Conservation (phyloP, 2,888 invertebrate genomes). For the Metacarcinus magister region DNA sequence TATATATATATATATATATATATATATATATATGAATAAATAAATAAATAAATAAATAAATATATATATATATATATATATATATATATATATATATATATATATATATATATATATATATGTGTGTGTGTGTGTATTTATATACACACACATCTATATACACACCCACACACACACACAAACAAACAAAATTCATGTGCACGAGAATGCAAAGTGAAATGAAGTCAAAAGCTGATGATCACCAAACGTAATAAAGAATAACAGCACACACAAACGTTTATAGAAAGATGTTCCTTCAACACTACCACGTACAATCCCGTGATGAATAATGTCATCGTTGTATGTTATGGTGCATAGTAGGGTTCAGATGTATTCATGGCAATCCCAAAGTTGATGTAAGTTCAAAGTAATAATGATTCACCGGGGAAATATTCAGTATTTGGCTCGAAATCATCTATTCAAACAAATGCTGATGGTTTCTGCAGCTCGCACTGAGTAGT, state of each 20-base stretch:
- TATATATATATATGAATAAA: too few relatives aligned
- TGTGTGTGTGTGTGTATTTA: neutral
- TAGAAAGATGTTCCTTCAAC: neutral
- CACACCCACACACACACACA: too few relatives aligned
- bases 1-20: too few relatives aligned
- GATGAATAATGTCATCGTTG: neutral
- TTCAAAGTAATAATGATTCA: neutral
- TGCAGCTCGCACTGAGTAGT: neutral
- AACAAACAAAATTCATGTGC: neutral
- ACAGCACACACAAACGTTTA: neutral
- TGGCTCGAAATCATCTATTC: neutral
- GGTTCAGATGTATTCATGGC: neutral
- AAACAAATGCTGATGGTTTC: neutral
- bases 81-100: too few relatives aligned
- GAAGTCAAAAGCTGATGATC: neutral
- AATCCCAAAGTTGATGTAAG: constrained; percentile 1
- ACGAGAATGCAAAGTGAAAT: neutral
- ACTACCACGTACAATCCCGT: neutral
- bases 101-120: neutral
- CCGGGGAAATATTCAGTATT: neutral
- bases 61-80: neutral
- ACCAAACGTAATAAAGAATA: neutral
- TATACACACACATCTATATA: neutral
- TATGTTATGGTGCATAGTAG: neutral
- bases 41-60: neutral